A percentile compares a stretch with the other conserved stretches of the same genome.
phyloP scores from a whole-genome alignment of 2,113 vertebrate genomes.

The Vidua macroura region DNA sequence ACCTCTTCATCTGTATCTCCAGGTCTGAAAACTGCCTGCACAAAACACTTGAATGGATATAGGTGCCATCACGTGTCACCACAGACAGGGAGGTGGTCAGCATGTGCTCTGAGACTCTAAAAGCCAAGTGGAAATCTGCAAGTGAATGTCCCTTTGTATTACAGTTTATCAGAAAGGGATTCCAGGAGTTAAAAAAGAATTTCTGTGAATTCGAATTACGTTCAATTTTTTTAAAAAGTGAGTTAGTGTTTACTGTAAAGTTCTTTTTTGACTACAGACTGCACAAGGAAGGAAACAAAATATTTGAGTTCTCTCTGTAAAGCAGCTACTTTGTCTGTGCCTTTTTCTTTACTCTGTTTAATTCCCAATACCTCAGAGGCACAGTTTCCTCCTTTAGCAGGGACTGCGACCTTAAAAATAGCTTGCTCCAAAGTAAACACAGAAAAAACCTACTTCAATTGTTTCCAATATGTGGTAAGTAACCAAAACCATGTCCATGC shows the following conservation, averaged over 20 bases:
- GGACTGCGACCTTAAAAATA: conserved; percentile 61
- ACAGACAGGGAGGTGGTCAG: not conserved
- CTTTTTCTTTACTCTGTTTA: conserved; percentile 52
- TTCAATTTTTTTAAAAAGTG: not conserved
- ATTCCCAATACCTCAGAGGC: conserved; percentile 31
- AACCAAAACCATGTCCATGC: not conserved
- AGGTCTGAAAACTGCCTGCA: not conserved
- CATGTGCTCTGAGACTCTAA: not conserved
- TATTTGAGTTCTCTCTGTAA: not conserved
- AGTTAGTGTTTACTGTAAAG: not conserved
- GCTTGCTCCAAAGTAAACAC: conserved; percentile 44
- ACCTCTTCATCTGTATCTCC: not conserved
- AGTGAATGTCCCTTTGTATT: not conserved
- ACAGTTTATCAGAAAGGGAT: not conserved
- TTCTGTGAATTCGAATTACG: not conserved
- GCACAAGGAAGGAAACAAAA: conserved; percentile 33
- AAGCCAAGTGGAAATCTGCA: not conserved
- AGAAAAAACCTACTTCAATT: not conserved
- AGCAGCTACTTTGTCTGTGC: conserved; percentile 35
- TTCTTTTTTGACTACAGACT: not conserved
- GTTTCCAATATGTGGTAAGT: conserved; percentile 20
- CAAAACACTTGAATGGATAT: not conserved
- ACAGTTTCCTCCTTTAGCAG: conserved; percentile 47
- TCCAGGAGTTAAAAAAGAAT: not conserved
- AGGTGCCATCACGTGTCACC: not conserved